Evolutionary conservation across 1,140 invertebrate species (phyloP), one percentile per base, ranked within the genome.

Genomic region (Patella vulgata): DNA sequence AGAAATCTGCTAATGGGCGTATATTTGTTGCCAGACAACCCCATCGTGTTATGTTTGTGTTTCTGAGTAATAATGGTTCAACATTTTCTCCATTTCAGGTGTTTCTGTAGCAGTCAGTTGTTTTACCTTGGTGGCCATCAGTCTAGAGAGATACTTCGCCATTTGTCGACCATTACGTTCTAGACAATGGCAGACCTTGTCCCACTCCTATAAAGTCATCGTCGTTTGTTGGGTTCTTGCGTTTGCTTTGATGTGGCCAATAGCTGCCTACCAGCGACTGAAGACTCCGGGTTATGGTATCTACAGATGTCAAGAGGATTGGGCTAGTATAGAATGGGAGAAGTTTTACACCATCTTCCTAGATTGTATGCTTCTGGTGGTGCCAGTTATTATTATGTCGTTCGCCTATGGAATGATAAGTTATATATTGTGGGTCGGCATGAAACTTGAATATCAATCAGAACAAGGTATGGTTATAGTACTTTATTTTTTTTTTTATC

Each of bases 111-210:
- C 90, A 1, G 92, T 93, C 3, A 92, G 90, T n/a, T 92, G 93
- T 0, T 95, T 93, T 91, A 96, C 94, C 0, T 77, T 96, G 44
- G 93, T 95, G 17, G 91, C 93, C 1, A 95, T 96, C 75, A 94
- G 93, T 1, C 84, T 95, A 63, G 94, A 96, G 82, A 85, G 94
- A 1, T 96, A 95, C 83, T 95, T 93, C 80, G 94, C 94, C 23
- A 96, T 96, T 69, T 96, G 93, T 75, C 88, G 91, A 62, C 94
- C 94, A 0, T 77, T 96, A 6, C 68, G 70, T 23, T 81, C 80
- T 2, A 57, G 82, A 9, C 60, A 87, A 89, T 95, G 94, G 93
- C 93, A 96, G 84, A 96, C 93, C 0, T 87, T 92, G 52, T 93
- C 90, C 63, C 93, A 95, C 78, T 92, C 93, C n/a, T 95, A 93